phyloP scores from a whole-genome alignment of 2,113 vertebrate species.

The Macquaria ambigua region DNA sequence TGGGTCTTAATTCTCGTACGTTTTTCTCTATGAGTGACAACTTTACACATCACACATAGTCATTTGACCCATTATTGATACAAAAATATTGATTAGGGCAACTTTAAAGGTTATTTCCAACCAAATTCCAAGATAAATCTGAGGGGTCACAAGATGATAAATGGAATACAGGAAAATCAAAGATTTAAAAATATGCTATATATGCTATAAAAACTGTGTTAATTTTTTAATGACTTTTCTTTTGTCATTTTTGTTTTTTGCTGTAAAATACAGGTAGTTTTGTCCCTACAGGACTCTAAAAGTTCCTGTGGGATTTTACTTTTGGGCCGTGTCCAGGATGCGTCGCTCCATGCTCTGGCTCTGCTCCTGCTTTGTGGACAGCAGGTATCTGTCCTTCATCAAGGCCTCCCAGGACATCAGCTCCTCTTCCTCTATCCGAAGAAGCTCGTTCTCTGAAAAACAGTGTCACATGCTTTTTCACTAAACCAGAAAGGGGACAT shows the following conservation, averaged over 20 bases:
- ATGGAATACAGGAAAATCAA: not conserved
- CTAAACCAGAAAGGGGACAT: not conserved
- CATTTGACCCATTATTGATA: too few species aligned
- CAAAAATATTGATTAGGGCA: too few species aligned
- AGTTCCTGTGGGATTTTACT: conserved; percentile 77
- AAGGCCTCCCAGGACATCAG: conserved; percentile 93
- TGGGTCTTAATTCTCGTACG: too few species aligned
- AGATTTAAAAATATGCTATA: too few species aligned
- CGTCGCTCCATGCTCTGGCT: conserved; percentile 86
- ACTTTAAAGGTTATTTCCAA: too few species aligned
- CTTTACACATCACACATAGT: too few species aligned
- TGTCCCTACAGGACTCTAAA: not conserved
- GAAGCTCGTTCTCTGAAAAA: conserved; percentile 86
- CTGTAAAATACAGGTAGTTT: not conserved
- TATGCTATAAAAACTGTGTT: too few species aligned
- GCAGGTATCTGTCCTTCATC: conserved; percentile 93
- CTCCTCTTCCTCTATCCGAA: conserved; percentile 88
- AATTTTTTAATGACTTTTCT: too few species aligned
- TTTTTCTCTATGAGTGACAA: too few species aligned
- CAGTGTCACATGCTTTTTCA: not conserved
- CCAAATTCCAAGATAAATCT: too few species aligned
- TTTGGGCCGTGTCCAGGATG: conserved; percentile 88
- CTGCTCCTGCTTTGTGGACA: conserved; percentile 82
- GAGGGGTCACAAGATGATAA: too few species aligned
- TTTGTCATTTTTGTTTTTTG: not conserved